Evolutionary conservation across 2,113 vertebrate species (phyloP).

Genomic region (Labeo rohita): DNA sequence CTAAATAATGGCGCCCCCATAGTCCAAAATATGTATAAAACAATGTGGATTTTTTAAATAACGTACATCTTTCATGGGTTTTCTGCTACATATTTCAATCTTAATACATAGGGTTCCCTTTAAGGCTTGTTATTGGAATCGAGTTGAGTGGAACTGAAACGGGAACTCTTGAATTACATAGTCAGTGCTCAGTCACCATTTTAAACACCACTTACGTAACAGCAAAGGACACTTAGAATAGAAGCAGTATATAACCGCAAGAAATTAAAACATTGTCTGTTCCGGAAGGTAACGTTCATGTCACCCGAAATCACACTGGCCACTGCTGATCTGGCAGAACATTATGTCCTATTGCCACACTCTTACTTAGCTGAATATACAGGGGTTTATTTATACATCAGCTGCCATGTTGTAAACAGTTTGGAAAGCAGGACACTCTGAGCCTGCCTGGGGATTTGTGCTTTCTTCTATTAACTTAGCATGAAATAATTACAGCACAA

Average conservation of each 20-base stretch:
- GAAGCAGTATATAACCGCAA: background rate
- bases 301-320: background rate
- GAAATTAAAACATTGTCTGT: conserved; percentile 3
- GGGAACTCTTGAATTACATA: background rate
- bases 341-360: conserved; percentile 53
- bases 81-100: too few relatives aligned
- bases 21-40: too few relatives aligned
- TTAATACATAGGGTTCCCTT: too few relatives aligned
- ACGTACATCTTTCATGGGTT: too few relatives aligned
- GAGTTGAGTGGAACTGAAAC: background rate
- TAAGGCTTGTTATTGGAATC: too few relatives aligned
- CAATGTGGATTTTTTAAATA: too few relatives aligned
- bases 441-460: background rate
- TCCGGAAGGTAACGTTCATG: background rate
- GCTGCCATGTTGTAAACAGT: conserved; percentile 56
- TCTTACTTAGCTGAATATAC: conserved; percentile 39
- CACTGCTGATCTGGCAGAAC: conserved; percentile 64
- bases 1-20: too few relatives aligned
- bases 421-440: conserved; percentile 52
- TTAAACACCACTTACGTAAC: background rate
- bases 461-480: background rate
- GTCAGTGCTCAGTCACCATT: conserved; percentile 1
- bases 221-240: background rate
- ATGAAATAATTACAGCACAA: background rate
- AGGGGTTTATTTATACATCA: conserved; percentile 69